Conservation (phyloP, 2,888 invertebrate genomes). For the Gastrophysa polygoni region DNA sequence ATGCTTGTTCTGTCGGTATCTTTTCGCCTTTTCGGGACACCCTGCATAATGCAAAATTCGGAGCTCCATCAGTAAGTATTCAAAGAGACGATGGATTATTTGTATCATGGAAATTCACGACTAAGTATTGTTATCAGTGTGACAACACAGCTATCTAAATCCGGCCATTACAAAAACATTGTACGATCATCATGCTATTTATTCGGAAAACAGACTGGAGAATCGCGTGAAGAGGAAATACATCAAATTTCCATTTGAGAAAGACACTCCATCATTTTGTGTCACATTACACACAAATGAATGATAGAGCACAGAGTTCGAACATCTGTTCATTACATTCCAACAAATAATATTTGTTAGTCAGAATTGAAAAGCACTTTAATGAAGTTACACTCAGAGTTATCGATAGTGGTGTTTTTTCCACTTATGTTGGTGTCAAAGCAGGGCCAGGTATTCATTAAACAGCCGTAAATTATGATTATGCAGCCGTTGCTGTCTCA, state of each 20-base stretch:
- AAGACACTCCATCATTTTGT: constrained; percentile 46
- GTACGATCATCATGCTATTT: constrained; percentile 30
- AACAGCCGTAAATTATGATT: not conserved
- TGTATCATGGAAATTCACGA: not conserved
- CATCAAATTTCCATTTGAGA: constrained; percentile 48
- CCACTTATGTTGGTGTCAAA: not conserved
- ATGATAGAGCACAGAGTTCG: constrained; percentile 46
- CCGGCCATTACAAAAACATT: constrained; percentile 31
- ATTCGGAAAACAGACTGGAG: constrained; percentile 37
- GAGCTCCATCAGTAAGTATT: no score
- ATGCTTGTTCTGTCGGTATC: no score
- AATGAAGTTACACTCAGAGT: not conserved
- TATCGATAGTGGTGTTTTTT: not conserved
- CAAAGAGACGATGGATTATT: no score
- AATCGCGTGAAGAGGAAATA: constrained; percentile 42
- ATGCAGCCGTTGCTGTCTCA: no score
- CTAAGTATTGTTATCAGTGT: constrained; percentile 22
- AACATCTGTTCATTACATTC: constrained; percentile 48
- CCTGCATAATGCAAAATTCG: no score
- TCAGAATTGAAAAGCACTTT: constrained; percentile 23
- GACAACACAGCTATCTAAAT: constrained; percentile 30
- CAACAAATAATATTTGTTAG: constrained; percentile 41
- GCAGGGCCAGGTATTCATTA: not conserved
- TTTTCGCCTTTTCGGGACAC: no score
- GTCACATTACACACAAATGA: constrained; percentile 48